Base-by-base conservation (phyloP, 2,888 invertebrate genomes). In the Uropetala carovei region DNA sequence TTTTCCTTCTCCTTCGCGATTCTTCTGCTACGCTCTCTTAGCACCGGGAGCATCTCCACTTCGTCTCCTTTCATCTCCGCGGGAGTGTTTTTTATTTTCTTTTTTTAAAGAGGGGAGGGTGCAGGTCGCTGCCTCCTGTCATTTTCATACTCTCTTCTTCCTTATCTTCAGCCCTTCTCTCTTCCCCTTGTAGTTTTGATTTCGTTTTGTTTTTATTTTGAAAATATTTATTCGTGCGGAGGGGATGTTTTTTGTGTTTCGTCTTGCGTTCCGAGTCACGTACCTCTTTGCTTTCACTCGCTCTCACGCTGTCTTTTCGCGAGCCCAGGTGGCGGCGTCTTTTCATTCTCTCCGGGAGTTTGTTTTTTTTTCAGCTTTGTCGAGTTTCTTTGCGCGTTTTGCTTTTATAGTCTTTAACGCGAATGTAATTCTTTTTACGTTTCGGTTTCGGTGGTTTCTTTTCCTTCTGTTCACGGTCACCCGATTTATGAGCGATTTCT, bases 61-160 rank as follows among this genome's bases (percentile, higher is more conserved):
- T 43, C 43, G 4, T 43, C 30, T 60, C 30, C 86, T 86, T 86
- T 86, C 86, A 16, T 86, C 60, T 59, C 59, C 11, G 30, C 9
- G 58, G 57, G 83, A n/a, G n/a, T n/a, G n/a, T n/a, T n/a, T n/a
- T n/a, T n/a, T n/a, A n/a, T n/a, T n/a, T 43, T 83, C 16, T 56
- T 18, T 43, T 18, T 83, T 43, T n/a, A 43, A 83, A 43, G 56
- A 83, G 56, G 56, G 43, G n/a, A 16, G 64, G n/a, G 83, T 18
- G 83, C 83, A 43, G 43, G 14, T 83, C 83, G 43, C 43, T 43
- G 83, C 30, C 83, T 83, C 18, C 83, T n/a, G 83, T 83, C 83
- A 83, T 83, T 83, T 43, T 83, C 83, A 83, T 83, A 14, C 82
- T 30, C 30, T 27, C 18, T n/a, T n/a, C 56, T 18, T 43, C 56